Conservation (phyloP, 2,888 invertebrate species). For the Meiosimyza platycephala region DNA sequence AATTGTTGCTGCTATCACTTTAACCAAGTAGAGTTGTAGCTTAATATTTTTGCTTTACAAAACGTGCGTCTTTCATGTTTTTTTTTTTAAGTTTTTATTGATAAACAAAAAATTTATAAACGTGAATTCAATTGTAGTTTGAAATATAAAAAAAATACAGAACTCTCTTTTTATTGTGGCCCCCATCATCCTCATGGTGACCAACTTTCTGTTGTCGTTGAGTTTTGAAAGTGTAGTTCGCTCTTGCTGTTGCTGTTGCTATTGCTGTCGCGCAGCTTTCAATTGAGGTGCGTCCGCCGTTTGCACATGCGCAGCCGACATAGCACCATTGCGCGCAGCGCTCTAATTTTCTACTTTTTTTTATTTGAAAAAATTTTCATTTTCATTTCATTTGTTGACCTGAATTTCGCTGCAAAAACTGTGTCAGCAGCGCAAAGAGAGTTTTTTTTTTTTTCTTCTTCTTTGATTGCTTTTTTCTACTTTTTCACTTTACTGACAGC, state of each 20-base stretch:
- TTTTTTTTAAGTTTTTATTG: constrained; percentile 8
- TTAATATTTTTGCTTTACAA: constrained; percentile 9
- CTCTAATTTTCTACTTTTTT: constrained; percentile 25
- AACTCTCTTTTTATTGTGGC: constrained; percentile 30
- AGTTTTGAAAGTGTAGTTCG: constrained; percentile 11
- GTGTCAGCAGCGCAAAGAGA: constrained; percentile 48
- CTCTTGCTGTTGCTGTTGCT: constrained; percentile 18
- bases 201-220: constrained; percentile 41
- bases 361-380: constrained; percentile 55
- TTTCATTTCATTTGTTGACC: constrained; percentile 59
- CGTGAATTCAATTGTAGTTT: constrained; percentile 1
- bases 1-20: too few relatives aligned
- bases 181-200: constrained; percentile 36
- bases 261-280: constrained; percentile 11
- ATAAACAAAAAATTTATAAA: constrained; percentile 8
- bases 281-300: constrained; percentile 3
- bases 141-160: neutral
- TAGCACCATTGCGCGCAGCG: neutral
- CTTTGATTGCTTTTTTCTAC: constrained; percentile 2
- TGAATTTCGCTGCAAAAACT: constrained; percentile 58
- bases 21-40: too few relatives aligned
- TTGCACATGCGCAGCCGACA: neutral
- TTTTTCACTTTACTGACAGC: constrained; percentile 5
- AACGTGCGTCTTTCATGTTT: constrained; percentile 12
- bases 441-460: constrained; percentile 42